Evolutionary conservation across 2,113 vertebrate species (phyloP).

Genomic region (Prionailurus bengalensis): DNA sequence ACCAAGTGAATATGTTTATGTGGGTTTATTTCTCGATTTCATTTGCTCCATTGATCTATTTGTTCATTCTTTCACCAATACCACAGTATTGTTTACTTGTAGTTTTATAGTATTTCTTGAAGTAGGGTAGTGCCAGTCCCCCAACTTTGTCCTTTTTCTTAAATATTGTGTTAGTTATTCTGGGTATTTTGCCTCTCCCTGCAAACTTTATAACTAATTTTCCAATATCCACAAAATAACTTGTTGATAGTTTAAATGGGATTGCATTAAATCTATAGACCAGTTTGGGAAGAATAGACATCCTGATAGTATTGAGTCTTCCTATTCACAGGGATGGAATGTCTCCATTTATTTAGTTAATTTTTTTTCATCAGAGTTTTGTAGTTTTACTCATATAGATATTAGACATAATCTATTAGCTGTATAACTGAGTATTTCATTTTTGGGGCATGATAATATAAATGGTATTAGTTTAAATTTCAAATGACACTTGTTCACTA

Average conservation of each 20-base stretch:
- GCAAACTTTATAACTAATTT: neutral
- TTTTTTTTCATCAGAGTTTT: too few species aligned
- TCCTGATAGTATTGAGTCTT: neutral
- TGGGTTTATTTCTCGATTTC: neutral
- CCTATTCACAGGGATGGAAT: neutral
- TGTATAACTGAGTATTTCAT: neutral
- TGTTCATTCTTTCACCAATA: neutral
- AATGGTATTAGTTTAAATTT: neutral
- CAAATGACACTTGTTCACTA: neutral
- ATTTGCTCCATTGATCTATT: neutral
- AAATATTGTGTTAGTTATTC: neutral
- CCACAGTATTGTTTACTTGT: neutral
- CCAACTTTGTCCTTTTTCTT: neutral
- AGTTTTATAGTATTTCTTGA: neutral
- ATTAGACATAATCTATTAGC: neutral
- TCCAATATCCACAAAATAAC: neutral
- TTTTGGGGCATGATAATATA: neutral
- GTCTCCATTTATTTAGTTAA: neutral
- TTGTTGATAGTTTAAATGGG: neutral
- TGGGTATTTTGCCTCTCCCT: neutral
- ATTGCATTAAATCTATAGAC: neutral
- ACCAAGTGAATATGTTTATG: neutral
- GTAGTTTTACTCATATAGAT: neutral
- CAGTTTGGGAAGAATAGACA: neutral
- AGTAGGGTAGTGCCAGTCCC: neutral